Percentiles rank a stretch among this genome's conserved stretches.
Conservation (phyloP, 2,888 invertebrate genomes). For the Ctena decussata region DNA sequence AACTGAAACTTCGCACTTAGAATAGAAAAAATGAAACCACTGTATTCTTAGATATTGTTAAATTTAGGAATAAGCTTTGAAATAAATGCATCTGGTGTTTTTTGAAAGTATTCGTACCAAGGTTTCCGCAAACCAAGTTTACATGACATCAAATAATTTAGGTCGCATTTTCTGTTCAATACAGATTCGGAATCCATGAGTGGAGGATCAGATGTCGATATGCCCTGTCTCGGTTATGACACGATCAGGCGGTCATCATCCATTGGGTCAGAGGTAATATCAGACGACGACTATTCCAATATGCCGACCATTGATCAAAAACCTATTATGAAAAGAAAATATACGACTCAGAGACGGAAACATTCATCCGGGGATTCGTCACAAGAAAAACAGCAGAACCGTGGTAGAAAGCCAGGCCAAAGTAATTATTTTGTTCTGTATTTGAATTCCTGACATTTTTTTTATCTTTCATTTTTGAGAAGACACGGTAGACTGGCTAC, state of each 20-base stretch:
- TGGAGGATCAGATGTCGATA: conserved; percentile 29
- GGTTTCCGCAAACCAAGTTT: no score
- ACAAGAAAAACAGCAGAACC: conserved; percentile 61
- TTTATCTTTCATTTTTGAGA: no score
- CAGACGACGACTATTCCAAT: conserved; percentile 47
- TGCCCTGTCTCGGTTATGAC: conserved; percentile 17
- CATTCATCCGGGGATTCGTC: conserved; percentile 36
- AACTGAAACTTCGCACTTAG: no score
- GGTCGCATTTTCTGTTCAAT: not conserved
- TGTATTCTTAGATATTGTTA: no score
- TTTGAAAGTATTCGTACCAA: no score
- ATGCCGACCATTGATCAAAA: conserved; percentile 2
- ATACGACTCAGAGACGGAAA: conserved; percentile 25
- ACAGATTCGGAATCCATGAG: conserved; percentile 45
- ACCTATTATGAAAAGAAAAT: not conserved
- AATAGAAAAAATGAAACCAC: no score
- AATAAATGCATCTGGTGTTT: no score
- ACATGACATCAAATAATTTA: no score
- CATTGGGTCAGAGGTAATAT: conserved; percentile 44
- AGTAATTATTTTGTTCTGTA: no score
- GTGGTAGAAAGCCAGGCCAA: conserved; percentile 71
- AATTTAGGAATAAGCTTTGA: no score
- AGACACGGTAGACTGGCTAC: no score
- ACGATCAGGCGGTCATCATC: conserved; percentile 18
- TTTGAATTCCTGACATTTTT: no score